Conservation (phyloP, 1,140 invertebrate genomes). For the Zaprionus lachaisei region DNA sequence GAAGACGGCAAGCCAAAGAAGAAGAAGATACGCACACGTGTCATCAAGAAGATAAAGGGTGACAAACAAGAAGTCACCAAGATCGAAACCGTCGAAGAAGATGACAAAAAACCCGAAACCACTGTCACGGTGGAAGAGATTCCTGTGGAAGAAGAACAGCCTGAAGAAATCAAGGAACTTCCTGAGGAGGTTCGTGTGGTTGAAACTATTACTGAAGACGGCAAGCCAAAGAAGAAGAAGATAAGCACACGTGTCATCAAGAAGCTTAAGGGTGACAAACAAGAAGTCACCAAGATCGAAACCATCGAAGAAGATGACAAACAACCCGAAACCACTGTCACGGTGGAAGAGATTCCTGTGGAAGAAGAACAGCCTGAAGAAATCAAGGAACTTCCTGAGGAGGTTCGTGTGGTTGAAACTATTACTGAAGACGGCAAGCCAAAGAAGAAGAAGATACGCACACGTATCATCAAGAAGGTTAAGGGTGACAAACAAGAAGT, state of each 20-base stretch:
- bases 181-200: slow-evolving; percentile 31
- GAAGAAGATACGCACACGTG: slow-evolving; percentile 58
- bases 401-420: slow-evolving; percentile 29
- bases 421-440: slow-evolving; percentile 25
- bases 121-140: slow-evolving; percentile 58
- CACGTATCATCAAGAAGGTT: slow-evolving; percentile 67
- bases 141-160: slow-evolving; percentile 15
- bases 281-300: slow-evolving; percentile 71
- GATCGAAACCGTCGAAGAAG: slow-evolving; percentile 84
- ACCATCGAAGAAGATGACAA: slow-evolving; percentile 75
- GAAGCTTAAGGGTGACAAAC: slow-evolving; percentile 61
- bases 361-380: slow-evolving; percentile 34
- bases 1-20: slow-evolving; percentile 28
- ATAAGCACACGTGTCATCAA: slow-evolving; percentile 70
- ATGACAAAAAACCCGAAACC: slow-evolving; percentile 74
- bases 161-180: slow-evolving; percentile 22
- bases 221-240: slow-evolving; percentile 68
- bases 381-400: slow-evolving; percentile 36
- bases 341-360: slow-evolving; percentile 42
- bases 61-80: slow-evolving; percentile 75
- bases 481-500: slow-evolving; percentile 76
- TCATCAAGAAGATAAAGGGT: slow-evolving; percentile 69
- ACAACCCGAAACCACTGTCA: slow-evolving; percentile 58
- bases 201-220: slow-evolving; percentile 42
- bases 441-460: slow-evolving; percentile 53